These are phyloP conservation scores for Drosophila differens DNA, from an alignment of 2,888 invertebrate species.

Conservation along the genomic window DNA sequence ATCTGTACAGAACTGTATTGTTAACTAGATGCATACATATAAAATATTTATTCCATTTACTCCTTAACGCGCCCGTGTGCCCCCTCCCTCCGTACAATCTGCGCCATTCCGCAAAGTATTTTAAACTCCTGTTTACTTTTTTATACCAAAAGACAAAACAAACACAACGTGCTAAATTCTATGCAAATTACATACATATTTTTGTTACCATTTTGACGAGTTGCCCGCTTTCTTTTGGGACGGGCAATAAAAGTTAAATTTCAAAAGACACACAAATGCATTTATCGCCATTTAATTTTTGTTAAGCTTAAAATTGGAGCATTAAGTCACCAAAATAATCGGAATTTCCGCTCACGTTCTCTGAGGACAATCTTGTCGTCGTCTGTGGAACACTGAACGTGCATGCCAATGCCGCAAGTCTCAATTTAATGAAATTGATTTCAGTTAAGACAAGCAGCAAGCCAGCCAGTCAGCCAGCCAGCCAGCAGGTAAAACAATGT, in stretches of 20 bases:
- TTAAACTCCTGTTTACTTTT: slow-evolving; percentile 16
- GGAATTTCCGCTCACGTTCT: slow-evolving; percentile 38
- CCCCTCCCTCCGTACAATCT: slow-evolving; percentile 7
- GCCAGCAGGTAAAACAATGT: slow-evolving; percentile 54
- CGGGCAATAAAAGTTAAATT: slow-evolving; percentile 47
- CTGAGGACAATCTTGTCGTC: slow-evolving; percentile 29
- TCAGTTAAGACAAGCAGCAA: slow-evolving; percentile 48
- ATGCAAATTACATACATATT: slow-evolving; percentile 11
- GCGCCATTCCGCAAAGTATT: slow-evolving; percentile 35
- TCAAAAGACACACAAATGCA: slow-evolving; percentile 11
- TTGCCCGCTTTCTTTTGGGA: slow-evolving; percentile 35
- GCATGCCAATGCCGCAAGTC: slow-evolving; percentile 56
- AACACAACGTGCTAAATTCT: slow-evolving; percentile 19
- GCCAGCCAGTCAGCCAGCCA: slow-evolving; percentile 8
- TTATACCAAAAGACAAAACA: slow-evolving; percentile 34
- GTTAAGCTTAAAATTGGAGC: slow-evolving; percentile 17
- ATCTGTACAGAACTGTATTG: slow-evolving; percentile 32
- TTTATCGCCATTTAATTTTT: slow-evolving; percentile 4
- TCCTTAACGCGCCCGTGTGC: slow-evolving; percentile 12
- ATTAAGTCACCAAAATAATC: slow-evolving; percentile 24
- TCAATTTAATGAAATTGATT: slow-evolving; percentile 67
- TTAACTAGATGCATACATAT: slow-evolving; percentile 28
- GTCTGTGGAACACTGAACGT: slow-evolving; percentile 33
- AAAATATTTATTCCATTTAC: slow-evolving; percentile 15
- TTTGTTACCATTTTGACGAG: slow-evolving; percentile 35